Conservation (phyloP, 2,113 vertebrate species). For the Podarcis muralis region DNA sequence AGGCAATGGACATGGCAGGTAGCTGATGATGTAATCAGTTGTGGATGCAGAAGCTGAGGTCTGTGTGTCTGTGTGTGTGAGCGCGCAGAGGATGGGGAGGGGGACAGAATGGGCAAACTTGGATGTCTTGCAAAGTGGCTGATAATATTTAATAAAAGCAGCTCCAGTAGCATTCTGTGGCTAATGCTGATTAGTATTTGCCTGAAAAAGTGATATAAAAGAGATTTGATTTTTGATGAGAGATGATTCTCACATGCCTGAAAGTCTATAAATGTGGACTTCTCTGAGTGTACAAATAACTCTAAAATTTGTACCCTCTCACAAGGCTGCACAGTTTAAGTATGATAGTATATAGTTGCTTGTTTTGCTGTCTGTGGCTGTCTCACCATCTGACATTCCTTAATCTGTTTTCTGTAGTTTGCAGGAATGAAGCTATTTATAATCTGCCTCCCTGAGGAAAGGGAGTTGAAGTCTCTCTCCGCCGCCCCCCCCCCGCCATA, state of each 20-base stretch:
- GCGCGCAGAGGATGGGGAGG: too few species aligned
- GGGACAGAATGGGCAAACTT: not conserved
- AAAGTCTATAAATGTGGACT: conserved; percentile 1
- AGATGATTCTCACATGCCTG: conserved; percentile 18
- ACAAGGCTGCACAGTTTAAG: not conserved
- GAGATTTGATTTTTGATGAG: conserved; percentile 29
- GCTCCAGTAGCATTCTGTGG: conserved; percentile 31
- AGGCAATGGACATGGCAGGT: not conserved
- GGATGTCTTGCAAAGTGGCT: not conserved
- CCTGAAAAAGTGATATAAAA: conserved; percentile 52
- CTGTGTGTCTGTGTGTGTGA: not conserved
- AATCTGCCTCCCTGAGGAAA: not conserved
- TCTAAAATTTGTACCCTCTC: not conserved
- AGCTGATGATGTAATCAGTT: not conserved
- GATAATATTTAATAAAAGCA: conserved; percentile 33
- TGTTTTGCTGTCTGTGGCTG: not conserved
- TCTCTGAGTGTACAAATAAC: not conserved
- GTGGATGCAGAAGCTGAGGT: not conserved
- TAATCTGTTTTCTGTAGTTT: not conserved
- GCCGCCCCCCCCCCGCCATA: too few species aligned
- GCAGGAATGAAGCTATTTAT: not conserved
- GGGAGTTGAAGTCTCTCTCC: not conserved
- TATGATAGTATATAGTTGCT: not conserved
- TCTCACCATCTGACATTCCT: not conserved
- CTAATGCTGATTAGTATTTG: conserved; percentile 35